These are phyloP conservation scores for Athene noctua DNA, from an alignment of 2,113 vertebrate genomes.

Conservation along the genomic window DNA sequence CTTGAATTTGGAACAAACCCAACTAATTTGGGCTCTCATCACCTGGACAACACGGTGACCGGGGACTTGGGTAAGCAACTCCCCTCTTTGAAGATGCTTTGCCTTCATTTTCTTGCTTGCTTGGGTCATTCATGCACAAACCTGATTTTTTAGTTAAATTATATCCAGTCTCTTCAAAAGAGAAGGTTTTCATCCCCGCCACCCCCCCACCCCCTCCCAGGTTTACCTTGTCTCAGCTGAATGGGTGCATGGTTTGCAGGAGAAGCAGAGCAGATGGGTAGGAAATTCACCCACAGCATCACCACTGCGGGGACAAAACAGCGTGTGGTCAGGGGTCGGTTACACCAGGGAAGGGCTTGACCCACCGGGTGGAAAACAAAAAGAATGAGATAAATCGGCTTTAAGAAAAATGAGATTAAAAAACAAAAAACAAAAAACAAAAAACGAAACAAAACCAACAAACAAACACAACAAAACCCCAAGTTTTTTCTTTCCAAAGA, in stretches of 20 bases:
- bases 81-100: neutral
- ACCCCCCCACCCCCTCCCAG: neutral
- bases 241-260: neutral
- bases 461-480: neutral
- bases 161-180: neutral
- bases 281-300: neutral
- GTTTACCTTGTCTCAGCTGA: slow-evolving; percentile 7
- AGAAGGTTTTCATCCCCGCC: neutral
- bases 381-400: neutral
- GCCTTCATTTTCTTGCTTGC: neutral
- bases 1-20: neutral
- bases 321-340: neutral
- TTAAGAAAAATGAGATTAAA: neutral
- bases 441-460: neutral
- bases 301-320: neutral
- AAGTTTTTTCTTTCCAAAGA: neutral
- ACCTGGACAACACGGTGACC: fast-evolving
- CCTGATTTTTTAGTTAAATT: slow-evolving; percentile 1
- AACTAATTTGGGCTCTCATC: neutral
- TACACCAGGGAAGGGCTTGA: neutral
- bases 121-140: neutral
- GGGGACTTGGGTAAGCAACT: neutral
- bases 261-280: neutral
- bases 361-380: neutral
- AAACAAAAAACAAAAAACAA: neutral